Evolutionary conservation across 2,113 vertebrate species (phyloP).

Genomic region (Epinephelus lanceolatus): DNA sequence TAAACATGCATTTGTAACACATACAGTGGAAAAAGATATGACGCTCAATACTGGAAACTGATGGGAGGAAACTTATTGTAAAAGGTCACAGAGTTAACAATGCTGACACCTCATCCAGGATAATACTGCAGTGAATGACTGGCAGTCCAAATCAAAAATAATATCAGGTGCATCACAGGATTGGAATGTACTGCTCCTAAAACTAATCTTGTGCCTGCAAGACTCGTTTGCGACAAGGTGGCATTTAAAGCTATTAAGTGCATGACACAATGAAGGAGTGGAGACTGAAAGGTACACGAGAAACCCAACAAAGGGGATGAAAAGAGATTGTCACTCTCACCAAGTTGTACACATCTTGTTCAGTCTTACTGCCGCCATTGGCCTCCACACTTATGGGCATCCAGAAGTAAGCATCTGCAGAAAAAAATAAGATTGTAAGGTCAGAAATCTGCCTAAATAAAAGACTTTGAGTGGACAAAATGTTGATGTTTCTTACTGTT

Average conservation of each 20-base stretch:
- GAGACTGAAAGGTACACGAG: not conserved
- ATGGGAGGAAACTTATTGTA: not conserved
- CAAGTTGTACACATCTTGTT: slow-evolving; percentile 46
- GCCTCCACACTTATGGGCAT: slow-evolving; percentile 59
- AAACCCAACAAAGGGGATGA: not conserved
- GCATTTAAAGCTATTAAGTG: slow-evolving; percentile 12
- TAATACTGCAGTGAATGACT: no score
- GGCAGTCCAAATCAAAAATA: not conserved
- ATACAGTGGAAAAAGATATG: no score
- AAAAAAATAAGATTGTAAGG: not conserved
- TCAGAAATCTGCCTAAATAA: not conserved
- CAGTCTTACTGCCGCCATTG: not conserved
- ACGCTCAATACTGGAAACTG: not conserved
- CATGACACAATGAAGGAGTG: not conserved
- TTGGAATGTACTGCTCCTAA: not conserved
- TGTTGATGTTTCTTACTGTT: slow-evolving; percentile 57
- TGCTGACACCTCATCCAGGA: not conserved
- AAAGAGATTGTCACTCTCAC: slow-evolving; percentile 52
- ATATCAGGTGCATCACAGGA: not conserved
- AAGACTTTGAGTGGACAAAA: not conserved
- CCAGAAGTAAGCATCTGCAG: slow-evolving; percentile 77
- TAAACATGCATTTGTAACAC: no score
- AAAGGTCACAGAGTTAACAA: not conserved
- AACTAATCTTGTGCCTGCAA: not conserved
- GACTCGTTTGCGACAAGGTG: slow-evolving; percentile 25